A percentile compares a stretch with the other conserved stretches of the same genome.
These are phyloP conservation scores for Coelopa pilipes DNA, from an alignment of 2,888 invertebrate species.

Conservation along the genomic window DNA sequence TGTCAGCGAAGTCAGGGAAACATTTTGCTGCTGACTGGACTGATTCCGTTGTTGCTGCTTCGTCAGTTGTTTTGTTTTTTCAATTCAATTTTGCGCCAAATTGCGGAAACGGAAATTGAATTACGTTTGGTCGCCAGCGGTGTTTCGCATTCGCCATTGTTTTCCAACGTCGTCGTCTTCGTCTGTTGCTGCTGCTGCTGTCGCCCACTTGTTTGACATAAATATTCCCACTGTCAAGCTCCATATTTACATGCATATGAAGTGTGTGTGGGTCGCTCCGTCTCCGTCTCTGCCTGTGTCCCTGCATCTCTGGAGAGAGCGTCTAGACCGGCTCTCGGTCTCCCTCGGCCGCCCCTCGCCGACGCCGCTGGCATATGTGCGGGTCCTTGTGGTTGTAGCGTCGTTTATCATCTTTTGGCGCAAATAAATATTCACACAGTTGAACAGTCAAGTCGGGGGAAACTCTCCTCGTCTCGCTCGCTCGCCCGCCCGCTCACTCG, in stretches of 20 bases:
- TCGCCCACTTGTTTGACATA: constrained; percentile 33
- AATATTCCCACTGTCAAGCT: constrained; percentile 60
- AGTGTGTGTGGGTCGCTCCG: neutral
- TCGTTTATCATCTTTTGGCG: constrained; percentile 57
- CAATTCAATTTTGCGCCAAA: constrained; percentile 35
- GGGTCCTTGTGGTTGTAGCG: constrained; percentile 47
- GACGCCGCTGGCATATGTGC: constrained; percentile 20
- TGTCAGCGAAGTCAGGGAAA: constrained; percentile 11
- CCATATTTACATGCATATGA: constrained; percentile 55
- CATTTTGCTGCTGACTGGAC: constrained; percentile 38
- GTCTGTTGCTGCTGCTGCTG: no score
- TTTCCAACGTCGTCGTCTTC: neutral
- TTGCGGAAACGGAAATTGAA: constrained; percentile 42
- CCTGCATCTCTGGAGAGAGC: neutral
- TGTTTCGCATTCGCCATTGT: neutral
- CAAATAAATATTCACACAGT: constrained; percentile 43
- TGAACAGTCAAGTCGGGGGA: neutral
- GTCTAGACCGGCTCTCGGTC: neutral
- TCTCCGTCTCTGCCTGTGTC: neutral
- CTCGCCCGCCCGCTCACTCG: neutral
- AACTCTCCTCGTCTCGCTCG: constrained; percentile 10
- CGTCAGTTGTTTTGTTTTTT: no score
- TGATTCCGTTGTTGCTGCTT: neutral
- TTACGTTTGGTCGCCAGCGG: constrained; percentile 27
- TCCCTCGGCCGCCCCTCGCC: constrained; percentile 43